Base-by-base conservation (phyloP, 2,113 vertebrate species). In the Mustela lutreola region DNA sequence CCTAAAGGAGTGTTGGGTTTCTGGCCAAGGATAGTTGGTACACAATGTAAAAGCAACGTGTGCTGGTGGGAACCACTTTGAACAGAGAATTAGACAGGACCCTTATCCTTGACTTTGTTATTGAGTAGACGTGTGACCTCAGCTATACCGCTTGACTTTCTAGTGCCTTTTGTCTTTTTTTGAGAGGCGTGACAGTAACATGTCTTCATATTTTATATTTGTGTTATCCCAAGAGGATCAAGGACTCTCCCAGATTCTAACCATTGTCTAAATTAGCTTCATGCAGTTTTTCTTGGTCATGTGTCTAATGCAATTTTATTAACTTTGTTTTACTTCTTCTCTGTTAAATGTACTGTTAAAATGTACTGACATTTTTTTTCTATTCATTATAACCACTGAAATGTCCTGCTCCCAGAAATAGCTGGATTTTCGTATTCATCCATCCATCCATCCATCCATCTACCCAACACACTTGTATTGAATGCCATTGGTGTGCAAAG, bases 21-120 rank as follows among this genome's bases (percentile, higher is more conserved):
- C 65, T 89, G 33, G 14, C 4, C 36, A 12, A 82, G 50, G 53
- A 71, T 14, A 28, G 39, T 67, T 93, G 50, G 50, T 82, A 48
- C 56, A 85, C 48, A 67, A 22, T 36, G 5, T 60, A 11, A 65
- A 87, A 42, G 48, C 5, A n/a, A 15, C 3, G 4, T 4, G 19
- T 60, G 4, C 58, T 76, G 5, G 3, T 70, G 2, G 39, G 70
- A 93, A 63, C 14, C 3, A 18, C 53, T 83, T 45, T 79, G 78
- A 11, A 73, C 39, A 33, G 18, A 88, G 84, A 90, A 90, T 90
- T 73, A 75, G 88, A 91, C 48, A 94, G 94, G 60, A 7, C 16
- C 48, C 8, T 50, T 62, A 80, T 16, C 53, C n/a, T 48, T 63
- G 56, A 58, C 91, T 92, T 92, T 75, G 19, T 26, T 94, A 28